Evolutionary conservation across 2,797 vertebrate species (phyloP).

Genomic region (Threskiornis aethiopicus): DNA sequence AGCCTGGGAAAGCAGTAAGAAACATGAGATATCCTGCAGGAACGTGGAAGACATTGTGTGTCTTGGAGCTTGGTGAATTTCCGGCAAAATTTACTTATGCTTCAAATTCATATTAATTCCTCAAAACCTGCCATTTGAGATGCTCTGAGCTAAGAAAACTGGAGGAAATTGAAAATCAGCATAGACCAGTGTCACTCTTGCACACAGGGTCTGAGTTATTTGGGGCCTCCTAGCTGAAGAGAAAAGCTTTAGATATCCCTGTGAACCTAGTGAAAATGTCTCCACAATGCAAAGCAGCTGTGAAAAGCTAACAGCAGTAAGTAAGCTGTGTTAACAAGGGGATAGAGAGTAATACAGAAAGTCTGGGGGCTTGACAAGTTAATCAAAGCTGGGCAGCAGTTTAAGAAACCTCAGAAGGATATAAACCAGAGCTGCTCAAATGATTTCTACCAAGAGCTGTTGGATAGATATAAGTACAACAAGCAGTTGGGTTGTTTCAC

Average conservation of each 20-base stretch:
- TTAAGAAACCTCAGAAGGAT: not conserved
- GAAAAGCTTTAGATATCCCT: not conserved
- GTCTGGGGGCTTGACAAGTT: not conserved
- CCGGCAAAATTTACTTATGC: not conserved
- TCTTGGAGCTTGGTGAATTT: not conserved
- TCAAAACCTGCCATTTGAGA: not conserved
- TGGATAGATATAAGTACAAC: not conserved
- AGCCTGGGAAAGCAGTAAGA: constrained; percentile 16
- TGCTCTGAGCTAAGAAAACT: not conserved
- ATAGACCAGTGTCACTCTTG: not conserved
- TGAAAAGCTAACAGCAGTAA: not conserved
- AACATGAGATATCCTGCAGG: constrained; percentile 3
- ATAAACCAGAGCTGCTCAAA: not conserved
- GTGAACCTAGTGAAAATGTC: not conserved
- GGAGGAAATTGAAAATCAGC: not conserved
- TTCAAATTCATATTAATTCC: not conserved
- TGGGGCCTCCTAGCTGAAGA: not conserved
- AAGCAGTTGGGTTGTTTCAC: not conserved
- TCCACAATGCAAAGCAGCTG: constrained; percentile 10
- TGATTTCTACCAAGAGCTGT: not conserved
- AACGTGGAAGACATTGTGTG: not conserved
- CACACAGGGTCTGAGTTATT: not conserved
- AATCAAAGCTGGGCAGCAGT: not conserved
- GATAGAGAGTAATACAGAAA: not conserved
- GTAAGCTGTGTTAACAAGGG: not conserved